Conservation (phyloP, 2,113 vertebrate species). For the Mionectes macconnelli region DNA sequence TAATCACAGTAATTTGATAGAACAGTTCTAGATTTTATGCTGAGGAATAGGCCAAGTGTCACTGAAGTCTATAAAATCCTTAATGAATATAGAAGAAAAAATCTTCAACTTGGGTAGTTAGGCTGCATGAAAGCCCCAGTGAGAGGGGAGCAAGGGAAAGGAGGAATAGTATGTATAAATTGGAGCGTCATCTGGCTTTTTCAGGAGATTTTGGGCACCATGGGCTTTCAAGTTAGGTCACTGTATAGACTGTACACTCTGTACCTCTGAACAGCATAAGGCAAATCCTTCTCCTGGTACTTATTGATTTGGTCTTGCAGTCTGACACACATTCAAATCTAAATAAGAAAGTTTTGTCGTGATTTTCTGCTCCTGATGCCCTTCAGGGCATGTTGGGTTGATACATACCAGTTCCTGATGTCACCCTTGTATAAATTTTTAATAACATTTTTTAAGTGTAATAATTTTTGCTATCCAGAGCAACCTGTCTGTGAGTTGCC, state of each 20-base stretch:
- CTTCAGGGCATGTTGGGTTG: background rate
- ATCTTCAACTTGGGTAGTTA: background rate
- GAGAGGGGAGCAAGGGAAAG: background rate
- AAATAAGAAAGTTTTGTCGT: background rate
- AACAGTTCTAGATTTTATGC: background rate
- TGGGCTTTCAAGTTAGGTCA: background rate
- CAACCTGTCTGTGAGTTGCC: background rate
- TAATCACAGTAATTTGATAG: background rate
- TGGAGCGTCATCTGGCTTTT: background rate
- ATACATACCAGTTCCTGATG: background rate
- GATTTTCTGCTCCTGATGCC: background rate
- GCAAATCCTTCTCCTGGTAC: no score
- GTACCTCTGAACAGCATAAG: background rate
- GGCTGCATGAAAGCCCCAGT: background rate
- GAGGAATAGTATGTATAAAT: rapidly evolving
- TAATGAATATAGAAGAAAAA: background rate
- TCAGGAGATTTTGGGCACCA: background rate
- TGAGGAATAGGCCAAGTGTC: background rate
- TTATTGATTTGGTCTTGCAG: background rate
- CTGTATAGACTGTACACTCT: background rate
- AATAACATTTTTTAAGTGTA: background rate
- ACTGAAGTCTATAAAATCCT: background rate
- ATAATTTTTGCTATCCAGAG: background rate
- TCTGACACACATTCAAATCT: background rate
- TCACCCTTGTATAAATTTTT: background rate